Conservation (phyloP, 2,888 invertebrate species). For the Aphidoletes aphidimyza region DNA sequence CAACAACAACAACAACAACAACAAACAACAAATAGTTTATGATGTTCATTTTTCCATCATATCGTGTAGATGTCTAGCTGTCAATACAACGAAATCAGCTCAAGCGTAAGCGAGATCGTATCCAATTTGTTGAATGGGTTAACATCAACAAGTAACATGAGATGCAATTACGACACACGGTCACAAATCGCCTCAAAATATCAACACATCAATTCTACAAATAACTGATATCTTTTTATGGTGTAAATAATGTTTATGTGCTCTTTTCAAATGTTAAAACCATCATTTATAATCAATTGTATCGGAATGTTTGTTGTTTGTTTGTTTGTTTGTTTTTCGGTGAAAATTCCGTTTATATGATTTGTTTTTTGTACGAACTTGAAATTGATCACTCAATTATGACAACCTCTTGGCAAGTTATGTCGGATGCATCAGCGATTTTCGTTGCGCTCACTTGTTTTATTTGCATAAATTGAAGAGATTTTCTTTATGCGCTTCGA, state of each 20-base stretch:
- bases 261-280: background rate
- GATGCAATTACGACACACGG: background rate
- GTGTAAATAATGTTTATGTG: background rate
- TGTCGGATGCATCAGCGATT: too few species aligned
- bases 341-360: background rate
- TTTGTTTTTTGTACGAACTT: background rate
- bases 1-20: too few species aligned
- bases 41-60: background rate
- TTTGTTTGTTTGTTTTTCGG: background rate
- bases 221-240: background rate
- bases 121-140: background rate
- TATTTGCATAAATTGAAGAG: too few species aligned
- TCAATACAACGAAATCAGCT: too few species aligned
- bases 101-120: too few species aligned
- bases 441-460: too few species aligned
- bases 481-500: too few species aligned
- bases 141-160: background rate
- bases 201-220: background rate
- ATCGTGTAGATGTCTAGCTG: too few species aligned
- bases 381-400: background rate
- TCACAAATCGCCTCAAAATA: background rate
- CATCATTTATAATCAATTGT: background rate
- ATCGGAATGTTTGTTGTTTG: too few species aligned
- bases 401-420: too few species aligned
- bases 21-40: background rate